These are phyloP conservation scores for Acromyrmex charruanus DNA, from an alignment of 1,140 invertebrate species.

Conservation along the genomic window DNA sequence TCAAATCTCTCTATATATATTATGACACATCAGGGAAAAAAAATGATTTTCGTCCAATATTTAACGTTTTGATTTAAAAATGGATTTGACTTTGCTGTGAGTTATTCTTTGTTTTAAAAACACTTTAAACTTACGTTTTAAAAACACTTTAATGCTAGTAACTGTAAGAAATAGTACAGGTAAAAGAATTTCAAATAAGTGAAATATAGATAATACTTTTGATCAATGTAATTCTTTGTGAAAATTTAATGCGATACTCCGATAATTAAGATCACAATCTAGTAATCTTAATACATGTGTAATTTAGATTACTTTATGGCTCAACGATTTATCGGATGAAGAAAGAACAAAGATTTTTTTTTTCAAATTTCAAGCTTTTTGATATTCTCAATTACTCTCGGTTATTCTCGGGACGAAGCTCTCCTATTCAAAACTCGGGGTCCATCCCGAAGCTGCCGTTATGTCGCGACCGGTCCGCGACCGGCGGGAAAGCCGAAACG, in stretches of 20 bases:
- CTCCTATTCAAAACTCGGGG: background rate
- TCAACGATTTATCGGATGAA: background rate
- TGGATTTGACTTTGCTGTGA: too few relatives aligned
- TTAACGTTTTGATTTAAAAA: too few relatives aligned
- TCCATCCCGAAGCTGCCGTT: background rate
- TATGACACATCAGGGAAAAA: too few relatives aligned
- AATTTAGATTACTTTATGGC: background rate
- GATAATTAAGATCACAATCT: background rate
- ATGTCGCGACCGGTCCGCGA: constrained; percentile 8
- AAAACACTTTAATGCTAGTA: too few relatives aligned
- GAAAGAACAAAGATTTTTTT: background rate
- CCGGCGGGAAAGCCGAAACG: constrained; percentile 21
- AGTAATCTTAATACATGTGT: background rate
- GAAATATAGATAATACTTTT: too few relatives aligned
- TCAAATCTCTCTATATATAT: too few relatives aligned
- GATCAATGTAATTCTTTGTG: background rate
- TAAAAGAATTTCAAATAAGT: too few relatives aligned
- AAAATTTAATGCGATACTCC: background rate
- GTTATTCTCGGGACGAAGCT: background rate
- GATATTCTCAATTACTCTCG: background rate
- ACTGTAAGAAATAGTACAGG: too few relatives aligned
- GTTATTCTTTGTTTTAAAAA: too few relatives aligned
- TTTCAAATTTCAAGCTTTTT: background rate
- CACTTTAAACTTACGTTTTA: too few relatives aligned
- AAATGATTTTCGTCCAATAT: too few relatives aligned